phyloP scores from a whole-genome alignment of 2,113 vertebrate genomes.

The Rhadina sibilatrix region DNA sequence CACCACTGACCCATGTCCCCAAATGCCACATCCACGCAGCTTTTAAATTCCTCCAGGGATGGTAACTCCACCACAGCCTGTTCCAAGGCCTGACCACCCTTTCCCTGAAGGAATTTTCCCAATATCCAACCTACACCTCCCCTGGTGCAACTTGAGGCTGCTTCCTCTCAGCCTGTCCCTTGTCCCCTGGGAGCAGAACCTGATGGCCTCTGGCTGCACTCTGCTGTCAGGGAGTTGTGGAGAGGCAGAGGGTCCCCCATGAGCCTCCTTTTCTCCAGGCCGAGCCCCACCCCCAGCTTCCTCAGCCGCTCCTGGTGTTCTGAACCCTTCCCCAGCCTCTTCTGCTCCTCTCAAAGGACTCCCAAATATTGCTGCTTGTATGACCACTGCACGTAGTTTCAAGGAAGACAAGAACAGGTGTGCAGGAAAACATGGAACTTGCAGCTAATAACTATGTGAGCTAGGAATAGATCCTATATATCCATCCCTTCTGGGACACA shows the following conservation, averaged over 20 bases:
- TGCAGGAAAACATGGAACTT: not conserved
- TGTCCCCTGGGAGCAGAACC: not conserved
- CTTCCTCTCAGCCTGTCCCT: not conserved
- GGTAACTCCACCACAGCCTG: not conserved
- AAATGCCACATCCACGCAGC: too few species aligned
- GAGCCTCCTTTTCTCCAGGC: not conserved
- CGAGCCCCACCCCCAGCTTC: not conserved
- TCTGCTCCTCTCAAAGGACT: not conserved
- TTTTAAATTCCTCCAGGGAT: not conserved
- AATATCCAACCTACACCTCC: not conserved
- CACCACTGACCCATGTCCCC: not conserved
- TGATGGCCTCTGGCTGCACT: rapidly evolving
- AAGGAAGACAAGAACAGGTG: not conserved
- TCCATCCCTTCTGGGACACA: not conserved
- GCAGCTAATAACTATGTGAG: not conserved
- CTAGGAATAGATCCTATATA: not conserved
- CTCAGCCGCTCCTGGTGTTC: not conserved
- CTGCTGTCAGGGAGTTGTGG: not conserved
- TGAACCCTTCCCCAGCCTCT: not conserved
- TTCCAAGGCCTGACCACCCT: not conserved
- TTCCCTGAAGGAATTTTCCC: not conserved
- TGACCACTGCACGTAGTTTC: not conserved
- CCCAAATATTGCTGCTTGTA: rapidly evolving
- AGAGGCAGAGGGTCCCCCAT: not conserved
- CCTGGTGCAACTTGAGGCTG: not conserved